phyloP scores from a whole-genome alignment of 2,797 vertebrate genomes.

The Galagoides demidoff region DNA sequence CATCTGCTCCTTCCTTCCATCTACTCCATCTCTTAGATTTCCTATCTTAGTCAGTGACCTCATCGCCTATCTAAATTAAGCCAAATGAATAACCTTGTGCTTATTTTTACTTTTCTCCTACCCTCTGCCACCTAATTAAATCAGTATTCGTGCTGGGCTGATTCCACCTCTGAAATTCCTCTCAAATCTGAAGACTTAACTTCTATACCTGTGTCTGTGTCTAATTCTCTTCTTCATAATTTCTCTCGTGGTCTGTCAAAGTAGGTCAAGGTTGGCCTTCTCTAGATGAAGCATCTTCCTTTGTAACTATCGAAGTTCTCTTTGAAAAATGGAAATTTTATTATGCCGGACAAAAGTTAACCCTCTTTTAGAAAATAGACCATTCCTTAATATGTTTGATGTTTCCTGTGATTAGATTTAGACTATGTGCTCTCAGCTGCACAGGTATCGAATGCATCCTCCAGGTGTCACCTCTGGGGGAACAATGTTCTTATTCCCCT shows the following conservation, averaged over 20 bases:
- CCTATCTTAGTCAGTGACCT: background rate
- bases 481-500: background rate
- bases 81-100: background rate
- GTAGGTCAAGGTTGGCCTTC: background rate
- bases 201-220: background rate
- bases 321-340: background rate
- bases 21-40: background rate
- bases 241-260: background rate
- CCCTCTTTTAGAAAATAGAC: background rate
- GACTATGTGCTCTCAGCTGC: background rate
- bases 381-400: background rate
- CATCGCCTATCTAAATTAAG: background rate
- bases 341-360: background rate
- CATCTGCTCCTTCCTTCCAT: background rate
- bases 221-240: background rate
- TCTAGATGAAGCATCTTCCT: background rate
- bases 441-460: background rate
- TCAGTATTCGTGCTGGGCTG: background rate
- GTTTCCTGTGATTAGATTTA: background rate
- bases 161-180: background rate
- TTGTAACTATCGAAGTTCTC: background rate
- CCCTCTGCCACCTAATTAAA: background rate
- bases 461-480: background rate
- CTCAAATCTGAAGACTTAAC: background rate
- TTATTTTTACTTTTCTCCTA: background rate